Percentiles rank a stretch among this genome's conserved stretches.
These are phyloP conservation scores for Acrobasis repandana DNA, from an alignment of 2,888 invertebrate species.

Conservation along the genomic window DNA sequence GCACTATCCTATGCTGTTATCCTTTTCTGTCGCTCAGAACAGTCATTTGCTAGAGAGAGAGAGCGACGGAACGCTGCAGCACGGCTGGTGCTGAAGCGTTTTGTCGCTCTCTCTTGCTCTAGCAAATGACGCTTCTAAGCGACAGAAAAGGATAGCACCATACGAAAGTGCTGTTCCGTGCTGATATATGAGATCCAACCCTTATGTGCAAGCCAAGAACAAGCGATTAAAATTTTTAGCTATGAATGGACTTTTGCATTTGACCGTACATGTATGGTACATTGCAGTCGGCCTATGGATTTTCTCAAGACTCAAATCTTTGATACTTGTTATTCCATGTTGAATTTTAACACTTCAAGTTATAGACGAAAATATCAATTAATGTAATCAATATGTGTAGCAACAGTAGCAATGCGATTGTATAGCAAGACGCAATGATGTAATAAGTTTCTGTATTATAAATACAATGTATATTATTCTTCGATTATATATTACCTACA, in stretches of 20 bases:
- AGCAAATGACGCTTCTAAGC: too few species aligned
- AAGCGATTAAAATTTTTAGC: too few species aligned
- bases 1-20: too few species aligned
- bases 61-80: too few species aligned
- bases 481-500: constrained; percentile 40
- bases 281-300: constrained; percentile 39
- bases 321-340: constrained; percentile 69
- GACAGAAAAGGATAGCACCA: too few species aligned
- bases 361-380: constrained; percentile 41
- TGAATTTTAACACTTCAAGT: constrained; percentile 69
- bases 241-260: too few species aligned
- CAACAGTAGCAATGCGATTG: constrained; percentile 45
- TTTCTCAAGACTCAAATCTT: constrained; percentile 47
- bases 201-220: too few species aligned
- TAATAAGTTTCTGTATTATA: constrained; percentile 25
- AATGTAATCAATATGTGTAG: constrained; percentile 34
- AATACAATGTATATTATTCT: constrained; percentile 35
- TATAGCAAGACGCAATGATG: constrained; percentile 18
- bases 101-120: too few species aligned
- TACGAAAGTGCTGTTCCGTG: too few species aligned
- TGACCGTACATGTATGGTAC: constrained; percentile 23
- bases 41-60: constrained; percentile 22
- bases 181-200: too few species aligned
- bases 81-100: too few species aligned
- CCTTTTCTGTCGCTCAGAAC: too few species aligned